Base-by-base conservation (phyloP, 2,113 vertebrate species). In the Albula glossodonta region DNA sequence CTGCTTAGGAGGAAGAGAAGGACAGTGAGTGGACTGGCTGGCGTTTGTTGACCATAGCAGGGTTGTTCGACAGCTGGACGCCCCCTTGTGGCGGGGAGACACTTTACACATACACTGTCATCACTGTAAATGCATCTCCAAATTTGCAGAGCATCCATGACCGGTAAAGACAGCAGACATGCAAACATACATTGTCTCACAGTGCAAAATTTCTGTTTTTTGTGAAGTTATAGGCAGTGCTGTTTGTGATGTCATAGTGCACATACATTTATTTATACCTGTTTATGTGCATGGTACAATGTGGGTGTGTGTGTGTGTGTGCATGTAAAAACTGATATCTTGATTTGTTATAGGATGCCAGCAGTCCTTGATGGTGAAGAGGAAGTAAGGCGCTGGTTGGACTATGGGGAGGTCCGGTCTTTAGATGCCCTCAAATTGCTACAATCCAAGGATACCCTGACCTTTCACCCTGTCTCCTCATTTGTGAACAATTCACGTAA, bases 1-100 rank as follows among this genome's bases (percentile, higher is more conserved):
- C 86, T 94, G 91, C 66, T 8, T 19, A 94, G 86, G 90, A 87
- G n/a, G 70, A 81, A 49, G 90, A 91, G 83, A 90, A 92, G 60
- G 9, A 50, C 0, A 85, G 91, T 82, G 92, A 95, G 22, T 97
- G 97, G 97, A 94, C 91, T 63, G 96, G 95, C 53, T 97, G 97
- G 96, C 96, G 93, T 82, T 85, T 96, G 85, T 96, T 99, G 52
- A 99, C 98, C 7, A 99, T 99, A 91, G 98, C 98, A 0, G 98
- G 98, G n/a, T 93, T 99, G 90, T 99, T 99, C 10, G 98, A 99
- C 92, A 95, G 96, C 89, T 99, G 98, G 98, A 94, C 95, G 56
- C 96, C 97, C 0, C 97, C 97, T 0, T 81, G 81, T 0, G 97
- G 97, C 85, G 97, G 95, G 84, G 96, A 98, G 53, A 81, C 83